Base-by-base conservation (phyloP, 35 echinoderm and acorn worm species). In the Apostichopus japonicus region DNA sequence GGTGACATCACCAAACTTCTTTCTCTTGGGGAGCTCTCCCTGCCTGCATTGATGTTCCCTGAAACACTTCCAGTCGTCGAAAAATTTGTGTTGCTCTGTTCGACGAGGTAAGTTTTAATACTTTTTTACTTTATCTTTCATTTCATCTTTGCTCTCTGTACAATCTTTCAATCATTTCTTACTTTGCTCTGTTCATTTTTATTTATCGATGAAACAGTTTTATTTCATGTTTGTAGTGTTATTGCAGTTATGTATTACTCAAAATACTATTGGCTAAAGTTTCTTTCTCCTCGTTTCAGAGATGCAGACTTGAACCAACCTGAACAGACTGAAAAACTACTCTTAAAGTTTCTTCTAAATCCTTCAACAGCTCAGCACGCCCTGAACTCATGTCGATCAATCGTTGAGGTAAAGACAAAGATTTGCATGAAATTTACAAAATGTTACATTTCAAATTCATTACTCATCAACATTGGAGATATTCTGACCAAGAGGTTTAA, bases 21-120 rank as follows among this genome's bases (percentile, higher is more conserved):
- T 21, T 59, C 81, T 0, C 10, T 59, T 5, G 81, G 54, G 21
- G 81, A 84, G 10, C 81, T 24, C 2, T 84, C 81, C 5, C 81
- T 84, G 19, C 53, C 81, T 57, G 81, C 54, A 58, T 24, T 84
- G 23, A 57, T 55, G 22, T 89, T 89, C 51, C 27, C 56, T 7
- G 86, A 89, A 67, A 89, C 86, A 10, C 17, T 71, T 24, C 86
- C 86, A 6, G 23, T 89, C 1, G 44, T 89, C 67, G 24, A 89
- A n/a, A 89, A 72, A 53, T 75, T 89, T 89, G 62, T 89, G 24
- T 52, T 17, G 56, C 59, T 72, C 7, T 67, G 86, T 75, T 89
- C 86, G 0, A n/a, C 86, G 13, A 33, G 71, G 86, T 89, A 52
- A 89, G 86, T 89, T 25, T 19, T 19, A 22, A 0, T 52, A 23